phyloP scores from a whole-genome alignment of 1,140 invertebrate species.

The Lasioglossum albipes region DNA sequence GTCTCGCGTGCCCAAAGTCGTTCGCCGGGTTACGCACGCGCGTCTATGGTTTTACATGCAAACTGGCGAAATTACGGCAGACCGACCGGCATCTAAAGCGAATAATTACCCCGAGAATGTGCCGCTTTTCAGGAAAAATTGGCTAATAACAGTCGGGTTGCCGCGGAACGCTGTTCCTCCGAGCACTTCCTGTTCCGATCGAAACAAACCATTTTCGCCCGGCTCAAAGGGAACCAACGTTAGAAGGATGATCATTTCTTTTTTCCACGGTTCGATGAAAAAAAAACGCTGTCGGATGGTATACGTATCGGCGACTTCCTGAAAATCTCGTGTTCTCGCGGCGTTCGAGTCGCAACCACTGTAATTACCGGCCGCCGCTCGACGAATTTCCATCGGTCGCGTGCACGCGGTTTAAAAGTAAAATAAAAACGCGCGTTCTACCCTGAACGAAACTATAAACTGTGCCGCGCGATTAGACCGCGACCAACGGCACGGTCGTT shows the following conservation, averaged over 20 bases:
- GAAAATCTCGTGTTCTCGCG: neutral
- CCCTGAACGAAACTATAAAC: neutral
- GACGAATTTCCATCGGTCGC: neutral
- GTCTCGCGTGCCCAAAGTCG: constrained; percentile 39
- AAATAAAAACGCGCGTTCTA: too few species aligned
- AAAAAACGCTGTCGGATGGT: too few species aligned
- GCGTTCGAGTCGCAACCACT: neutral
- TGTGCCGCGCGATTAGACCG: neutral
- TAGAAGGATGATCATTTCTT: neutral
- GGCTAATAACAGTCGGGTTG: constrained; percentile 23
- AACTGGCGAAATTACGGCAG: constrained; percentile 12
- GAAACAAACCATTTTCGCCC: neutral
- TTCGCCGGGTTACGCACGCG: neutral
- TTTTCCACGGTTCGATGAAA: neutral
- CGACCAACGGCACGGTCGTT: neutral
- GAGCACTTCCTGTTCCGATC: constrained; percentile 1
- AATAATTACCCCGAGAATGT: constrained; percentile 33
- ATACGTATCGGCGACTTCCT: neutral
- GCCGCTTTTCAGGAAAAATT: constrained; percentile 14
- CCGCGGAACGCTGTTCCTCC: neutral
- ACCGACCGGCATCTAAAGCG: constrained; percentile 3
- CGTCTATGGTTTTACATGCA: constrained; percentile 27
- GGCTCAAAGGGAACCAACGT: neutral
- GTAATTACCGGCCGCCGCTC: neutral
- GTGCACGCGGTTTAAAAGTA: neutral